A percentile compares a stretch with the other conserved stretches of the same genome.
Evolutionary conservation across 37 sponge, comb jelly and placozoan species (phyloP).

Genomic region (Amphimedon queenslandica): DNA sequence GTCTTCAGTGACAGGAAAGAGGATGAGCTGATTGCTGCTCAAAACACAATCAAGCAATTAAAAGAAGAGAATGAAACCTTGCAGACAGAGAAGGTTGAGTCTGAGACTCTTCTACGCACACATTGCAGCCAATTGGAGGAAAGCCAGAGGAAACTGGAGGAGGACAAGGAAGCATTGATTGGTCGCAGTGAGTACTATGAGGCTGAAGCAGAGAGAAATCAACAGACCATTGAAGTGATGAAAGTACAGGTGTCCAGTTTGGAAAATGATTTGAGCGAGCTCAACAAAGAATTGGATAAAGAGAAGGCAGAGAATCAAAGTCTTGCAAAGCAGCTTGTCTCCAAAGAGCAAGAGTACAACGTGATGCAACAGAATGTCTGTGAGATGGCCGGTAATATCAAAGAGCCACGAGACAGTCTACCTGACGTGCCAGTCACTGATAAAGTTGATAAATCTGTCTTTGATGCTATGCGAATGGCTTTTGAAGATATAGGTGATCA

Average conservation of each 20-base stretch:
- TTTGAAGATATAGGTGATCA: constrained; percentile 31
- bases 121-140: neutral
- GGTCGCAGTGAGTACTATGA: constrained; percentile 5
- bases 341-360: neutral
- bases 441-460: constrained; percentile 35
- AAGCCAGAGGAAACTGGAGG: neutral
- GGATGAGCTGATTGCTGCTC: neutral
- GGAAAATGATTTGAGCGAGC: constrained; percentile 5
- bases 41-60: neutral
- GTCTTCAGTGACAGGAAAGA: neutral
- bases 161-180: neutral
- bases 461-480: constrained; percentile 37
- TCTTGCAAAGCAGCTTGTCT: neutral
- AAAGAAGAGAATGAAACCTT: neutral
- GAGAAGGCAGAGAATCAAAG: neutral
- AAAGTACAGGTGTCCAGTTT: neutral
- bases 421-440: neutral
- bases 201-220: neutral
- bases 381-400: neutral
- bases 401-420: neutral
- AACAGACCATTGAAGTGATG: neutral
- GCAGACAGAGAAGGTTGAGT: neutral
- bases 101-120: neutral
- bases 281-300: neutral
- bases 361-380: neutral